phyloP scores from a whole-genome alignment of 2,113 vertebrate species.

The Lophochroa leadbeateri region DNA sequence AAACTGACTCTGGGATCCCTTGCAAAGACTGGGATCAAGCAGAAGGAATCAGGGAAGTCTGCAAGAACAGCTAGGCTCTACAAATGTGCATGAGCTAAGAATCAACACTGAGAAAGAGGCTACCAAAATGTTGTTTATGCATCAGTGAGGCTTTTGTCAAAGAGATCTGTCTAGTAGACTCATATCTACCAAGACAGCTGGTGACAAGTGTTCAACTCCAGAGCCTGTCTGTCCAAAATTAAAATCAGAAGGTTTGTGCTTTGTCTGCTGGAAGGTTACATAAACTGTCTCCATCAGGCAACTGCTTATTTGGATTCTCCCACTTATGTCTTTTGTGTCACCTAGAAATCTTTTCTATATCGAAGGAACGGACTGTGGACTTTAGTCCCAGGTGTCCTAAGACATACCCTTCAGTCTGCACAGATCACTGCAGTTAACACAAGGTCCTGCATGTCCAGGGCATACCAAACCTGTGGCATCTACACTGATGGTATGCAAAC shows the following conservation, averaged over 20 bases:
- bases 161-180: not conserved
- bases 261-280: not conserved
- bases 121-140: not conserved
- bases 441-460: not conserved
- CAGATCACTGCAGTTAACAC: not conserved
- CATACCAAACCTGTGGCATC: not conserved
- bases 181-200: not conserved
- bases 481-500: not conserved
- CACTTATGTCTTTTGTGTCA: not conserved
- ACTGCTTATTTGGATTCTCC: not conserved
- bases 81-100: not conserved
- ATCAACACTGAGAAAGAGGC: not conserved
- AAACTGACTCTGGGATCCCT: not conserved
- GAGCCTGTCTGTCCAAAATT: not conserved
- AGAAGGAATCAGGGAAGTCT: conserved; percentile 26
- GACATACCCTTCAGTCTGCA: not conserved
- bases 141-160: not conserved
- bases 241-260: not conserved
- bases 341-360: not conserved
- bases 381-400: not conserved
- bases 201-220: not conserved
- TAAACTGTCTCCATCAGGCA: not conserved
- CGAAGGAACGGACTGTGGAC: not conserved
- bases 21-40: not conserved
- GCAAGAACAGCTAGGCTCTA: not conserved